Conservation (phyloP, 2,888 invertebrate genomes). For the Nudaria mundana region DNA sequence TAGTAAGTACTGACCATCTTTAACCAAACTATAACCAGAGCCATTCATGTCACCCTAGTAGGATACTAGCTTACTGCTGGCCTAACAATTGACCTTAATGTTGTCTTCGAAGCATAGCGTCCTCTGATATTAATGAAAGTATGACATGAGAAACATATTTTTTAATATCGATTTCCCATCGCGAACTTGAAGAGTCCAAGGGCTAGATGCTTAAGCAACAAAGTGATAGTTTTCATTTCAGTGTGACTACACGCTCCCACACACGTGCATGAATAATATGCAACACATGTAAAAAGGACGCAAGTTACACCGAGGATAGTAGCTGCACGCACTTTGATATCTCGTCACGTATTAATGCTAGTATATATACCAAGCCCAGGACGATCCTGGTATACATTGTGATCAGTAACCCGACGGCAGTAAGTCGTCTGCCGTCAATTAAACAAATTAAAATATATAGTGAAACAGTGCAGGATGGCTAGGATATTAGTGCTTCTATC, state of each 20-base stretch:
- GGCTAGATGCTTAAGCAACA: conserved; percentile 32
- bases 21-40: too few relatives aligned
- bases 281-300: conserved; percentile 46
- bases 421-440: conserved; percentile 66
- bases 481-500: conserved; percentile 68
- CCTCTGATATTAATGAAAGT: too few relatives aligned
- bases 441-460: conserved; percentile 31
- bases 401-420: conserved; percentile 65
- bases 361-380: conserved; percentile 79
- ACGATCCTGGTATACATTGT: conserved; percentile 76
- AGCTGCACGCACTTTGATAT: conserved; percentile 56
- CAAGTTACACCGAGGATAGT: conserved; percentile 57
- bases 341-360: conserved; percentile 80
- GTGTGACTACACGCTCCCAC: conserved; percentile 52
- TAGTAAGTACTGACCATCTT: too few relatives aligned
- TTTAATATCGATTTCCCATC: conserved; percentile 23
- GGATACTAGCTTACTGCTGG: too few relatives aligned
- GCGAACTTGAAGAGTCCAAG: conserved; percentile 23
- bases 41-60: too few relatives aligned
- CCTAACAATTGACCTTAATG: too few relatives aligned
- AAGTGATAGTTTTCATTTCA: conserved; percentile 68
- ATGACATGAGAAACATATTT: conserved; percentile 12
- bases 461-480: conserved; percentile 64
- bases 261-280: conserved; percentile 59
- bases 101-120: too few relatives aligned